Evolutionary conservation across 2,888 invertebrate genomes (phyloP), one percentile per base, ranked within the genome.

Genomic region (Rhogogaster chlorosoma): DNA sequence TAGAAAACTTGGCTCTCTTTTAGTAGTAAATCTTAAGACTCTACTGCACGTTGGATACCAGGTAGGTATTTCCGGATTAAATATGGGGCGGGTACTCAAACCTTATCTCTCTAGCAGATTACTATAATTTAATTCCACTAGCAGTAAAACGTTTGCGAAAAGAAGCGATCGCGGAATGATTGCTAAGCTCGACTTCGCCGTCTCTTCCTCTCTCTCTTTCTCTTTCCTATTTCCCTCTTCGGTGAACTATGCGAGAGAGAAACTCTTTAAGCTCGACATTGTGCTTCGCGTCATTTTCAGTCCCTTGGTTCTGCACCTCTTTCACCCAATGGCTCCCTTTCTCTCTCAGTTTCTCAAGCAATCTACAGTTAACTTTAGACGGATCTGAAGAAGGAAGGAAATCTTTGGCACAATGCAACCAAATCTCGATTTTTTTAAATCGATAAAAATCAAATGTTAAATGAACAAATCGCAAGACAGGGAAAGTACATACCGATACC

Each of bases 351-450:
- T 57, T 61, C 85, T 86, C 87, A 71, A 84, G 84, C 85, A 87
- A 88, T 87, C 77, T 87, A 84, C 87, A 85, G 86, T 88, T 88
- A 88, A 87, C 86, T 88, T 89, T 88, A 26, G 67, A 89, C 86
- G 87, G 85, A 86, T 85, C 2, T 67, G 15, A 32, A 67, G 18
- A 10, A 26, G 67, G 67, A 67, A 67, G 18, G 32, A 32, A 67
- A 67, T 67, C 32, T 18, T 32, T 29, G 15, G 10, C 18, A 67
- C 67, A 67, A 67, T 67, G 67, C 6, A 32, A 61, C 26, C 61
- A 22, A 61, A 22, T 61, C 12, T 22, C 10, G 61, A 22, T 26
- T 61, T 61, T 10, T 26, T 26, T 4, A 61, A 61, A 61, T 26
- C 3, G 26, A 61, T 61, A 61, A 26, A 61, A 26, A 53, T n/a